Conservation (phyloP, 2,888 invertebrate genomes). For the Amiota communis region DNA sequence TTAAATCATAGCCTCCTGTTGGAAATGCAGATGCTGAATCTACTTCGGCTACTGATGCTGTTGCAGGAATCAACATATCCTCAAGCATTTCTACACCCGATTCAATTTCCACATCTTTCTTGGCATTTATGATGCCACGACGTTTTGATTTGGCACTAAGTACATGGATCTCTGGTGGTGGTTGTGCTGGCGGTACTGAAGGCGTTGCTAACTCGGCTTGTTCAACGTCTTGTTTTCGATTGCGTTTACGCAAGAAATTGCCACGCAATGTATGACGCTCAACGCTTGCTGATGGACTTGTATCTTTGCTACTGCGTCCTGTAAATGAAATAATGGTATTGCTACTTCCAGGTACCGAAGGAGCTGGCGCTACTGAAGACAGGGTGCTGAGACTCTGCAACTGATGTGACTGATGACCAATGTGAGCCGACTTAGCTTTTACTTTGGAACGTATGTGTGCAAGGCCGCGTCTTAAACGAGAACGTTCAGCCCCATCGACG, state of each 20-base stretch:
- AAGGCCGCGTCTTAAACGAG: slow-evolving; percentile 66
- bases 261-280: slow-evolving; percentile 42
- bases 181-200: slow-evolving; percentile 21
- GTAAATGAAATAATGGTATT: not conserved
- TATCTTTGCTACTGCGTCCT: slow-evolving; percentile 53
- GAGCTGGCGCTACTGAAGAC: slow-evolving; percentile 12
- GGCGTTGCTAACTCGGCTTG: slow-evolving; percentile 49
- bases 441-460: slow-evolving; percentile 70
- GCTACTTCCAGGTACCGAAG: not conserved
- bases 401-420: slow-evolving; percentile 19
- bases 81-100: slow-evolving; percentile 73
- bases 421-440: slow-evolving; percentile 60
- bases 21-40: not conserved
- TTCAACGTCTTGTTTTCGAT: slow-evolving; percentile 53
- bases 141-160: slow-evolving; percentile 44
- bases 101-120: slow-evolving; percentile 70
- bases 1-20: not conserved
- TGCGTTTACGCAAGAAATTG: slow-evolving; percentile 61
- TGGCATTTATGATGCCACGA: slow-evolving; percentile 60
- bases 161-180: slow-evolving; percentile 42
- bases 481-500: slow-evolving; percentile 57
- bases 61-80: slow-evolving; percentile 67
- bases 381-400: slow-evolving; percentile 39
- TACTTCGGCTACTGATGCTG: not conserved
- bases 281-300: slow-evolving; percentile 45